Evolutionary conservation across 1,140 invertebrate species (phyloP).

Genomic region (Drosophila novamexicana): DNA sequence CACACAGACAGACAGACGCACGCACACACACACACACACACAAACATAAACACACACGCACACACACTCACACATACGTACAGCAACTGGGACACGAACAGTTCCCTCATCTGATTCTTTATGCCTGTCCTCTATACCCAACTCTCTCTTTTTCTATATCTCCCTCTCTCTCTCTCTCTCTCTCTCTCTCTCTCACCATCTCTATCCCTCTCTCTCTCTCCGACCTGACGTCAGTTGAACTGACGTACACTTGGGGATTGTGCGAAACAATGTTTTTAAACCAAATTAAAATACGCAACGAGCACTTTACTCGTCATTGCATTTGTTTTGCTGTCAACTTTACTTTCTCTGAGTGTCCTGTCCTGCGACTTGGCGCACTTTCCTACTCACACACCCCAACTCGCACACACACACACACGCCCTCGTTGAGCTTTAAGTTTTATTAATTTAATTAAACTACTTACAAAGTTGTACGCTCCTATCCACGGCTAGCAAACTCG

Average conservation of each 20-base stretch:
- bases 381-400: conserved; percentile 19
- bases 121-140: conserved; percentile 14
- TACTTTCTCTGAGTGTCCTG: conserved; percentile 70
- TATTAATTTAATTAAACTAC: conserved; percentile 83
- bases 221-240: conserved; percentile 76
- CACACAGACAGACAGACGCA: conserved; percentile 54
- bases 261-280: conserved; percentile 82
- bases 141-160: conserved; percentile 1
- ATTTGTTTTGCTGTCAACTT: conserved; percentile 79
- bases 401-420: conserved; percentile 7
- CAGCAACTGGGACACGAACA: conserved; percentile 35
- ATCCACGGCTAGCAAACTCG: conserved; percentile 65
- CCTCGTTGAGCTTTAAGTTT: conserved; percentile 72
- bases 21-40: conserved; percentile 17
- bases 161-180: conserved; percentile 1
- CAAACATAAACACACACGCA: conserved; percentile 53
- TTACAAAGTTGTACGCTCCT: conserved; percentile 77
- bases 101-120: conserved; percentile 38
- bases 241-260: conserved; percentile 79
- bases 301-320: conserved; percentile 81
- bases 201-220: conserved; percentile 10
- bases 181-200: not conserved
- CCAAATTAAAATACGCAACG: conserved; percentile 82
- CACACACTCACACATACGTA: conserved; percentile 34
- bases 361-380: conserved; percentile 62